These are phyloP conservation scores for Drosophila limbata DNA, from an alignment of 2,888 invertebrate genomes.

Conservation along the genomic window DNA sequence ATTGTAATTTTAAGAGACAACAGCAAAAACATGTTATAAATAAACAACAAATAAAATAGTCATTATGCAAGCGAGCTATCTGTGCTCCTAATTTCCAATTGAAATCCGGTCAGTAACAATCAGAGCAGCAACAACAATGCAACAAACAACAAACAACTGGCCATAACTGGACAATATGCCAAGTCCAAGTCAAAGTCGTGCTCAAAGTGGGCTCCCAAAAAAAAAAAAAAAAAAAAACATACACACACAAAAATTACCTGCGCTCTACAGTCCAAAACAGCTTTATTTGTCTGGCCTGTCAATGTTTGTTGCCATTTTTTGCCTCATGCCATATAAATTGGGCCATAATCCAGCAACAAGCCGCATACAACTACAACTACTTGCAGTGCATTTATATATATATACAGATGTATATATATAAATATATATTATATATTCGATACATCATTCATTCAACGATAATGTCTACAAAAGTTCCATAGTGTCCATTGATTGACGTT, in stretches of 20 bases:
- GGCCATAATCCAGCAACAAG: slow-evolving; percentile 33
- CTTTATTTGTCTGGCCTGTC: slow-evolving; percentile 43
- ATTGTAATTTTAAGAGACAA: slow-evolving; percentile 27
- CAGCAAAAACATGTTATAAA: neutral
- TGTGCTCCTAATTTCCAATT: slow-evolving; percentile 60
- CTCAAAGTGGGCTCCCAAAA: slow-evolving; percentile 29
- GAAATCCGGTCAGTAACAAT: slow-evolving; percentile 55
- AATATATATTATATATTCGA: slow-evolving; percentile 25
- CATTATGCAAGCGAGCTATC: slow-evolving; percentile 46
- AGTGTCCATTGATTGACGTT: slow-evolving; percentile 47
- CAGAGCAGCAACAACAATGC: slow-evolving; percentile 11
- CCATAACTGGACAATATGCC: slow-evolving; percentile 51
- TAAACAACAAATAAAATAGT: neutral
- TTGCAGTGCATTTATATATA: slow-evolving; percentile 5
- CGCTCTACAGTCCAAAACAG: slow-evolving; percentile 22
- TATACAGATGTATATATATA: neutral
- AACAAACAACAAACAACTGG: slow-evolving; percentile 17
- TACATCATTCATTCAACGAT: slow-evolving; percentile 44
- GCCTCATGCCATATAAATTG: slow-evolving; percentile 33
- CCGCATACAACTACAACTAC: neutral
- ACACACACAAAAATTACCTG: slow-evolving; percentile 37
- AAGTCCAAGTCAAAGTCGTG: slow-evolving; percentile 50
- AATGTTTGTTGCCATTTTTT: slow-evolving; percentile 22
- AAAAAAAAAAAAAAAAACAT: neutral
- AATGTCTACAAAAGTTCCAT: slow-evolving; percentile 7